Evolutionary conservation across 2,113 vertebrate genomes (phyloP).

Genomic region (Microtus oregoni): DNA sequence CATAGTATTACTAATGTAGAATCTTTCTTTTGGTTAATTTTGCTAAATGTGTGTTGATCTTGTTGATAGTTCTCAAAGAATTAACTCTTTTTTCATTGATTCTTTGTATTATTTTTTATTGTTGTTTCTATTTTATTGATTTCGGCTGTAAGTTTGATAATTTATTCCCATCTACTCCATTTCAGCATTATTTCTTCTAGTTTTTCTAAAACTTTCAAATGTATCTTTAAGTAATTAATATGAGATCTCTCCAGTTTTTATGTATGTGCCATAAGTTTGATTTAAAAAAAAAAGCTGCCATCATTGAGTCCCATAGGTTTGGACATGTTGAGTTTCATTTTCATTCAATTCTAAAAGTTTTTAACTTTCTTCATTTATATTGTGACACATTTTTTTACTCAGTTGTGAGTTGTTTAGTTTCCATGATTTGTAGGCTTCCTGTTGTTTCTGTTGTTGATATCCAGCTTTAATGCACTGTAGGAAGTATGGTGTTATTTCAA

Average conservation of each 20-base stretch:
- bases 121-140: neutral
- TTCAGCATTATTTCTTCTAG: neutral
- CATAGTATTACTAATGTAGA: neutral
- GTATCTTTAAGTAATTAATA: neutral
- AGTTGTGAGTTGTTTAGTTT: neutral
- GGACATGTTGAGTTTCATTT: neutral
- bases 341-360: neutral
- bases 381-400: neutral
- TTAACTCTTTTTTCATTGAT: neutral
- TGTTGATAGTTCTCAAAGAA: neutral
- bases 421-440: neutral
- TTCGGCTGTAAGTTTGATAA: neutral
- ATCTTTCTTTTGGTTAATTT: neutral
- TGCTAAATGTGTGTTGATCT: neutral
- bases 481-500: neutral
- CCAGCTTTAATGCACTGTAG: neutral
- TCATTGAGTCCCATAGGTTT: neutral
- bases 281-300: neutral
- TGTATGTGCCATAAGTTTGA: neutral
- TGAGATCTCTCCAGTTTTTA: neutral
- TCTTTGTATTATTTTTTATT: neutral
- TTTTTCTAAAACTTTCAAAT: neutral
- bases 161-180: neutral
- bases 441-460: neutral
- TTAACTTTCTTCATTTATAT: neutral